Conservation (phyloP, 1,140 invertebrate genomes). For the Ceratina australensis region DNA sequence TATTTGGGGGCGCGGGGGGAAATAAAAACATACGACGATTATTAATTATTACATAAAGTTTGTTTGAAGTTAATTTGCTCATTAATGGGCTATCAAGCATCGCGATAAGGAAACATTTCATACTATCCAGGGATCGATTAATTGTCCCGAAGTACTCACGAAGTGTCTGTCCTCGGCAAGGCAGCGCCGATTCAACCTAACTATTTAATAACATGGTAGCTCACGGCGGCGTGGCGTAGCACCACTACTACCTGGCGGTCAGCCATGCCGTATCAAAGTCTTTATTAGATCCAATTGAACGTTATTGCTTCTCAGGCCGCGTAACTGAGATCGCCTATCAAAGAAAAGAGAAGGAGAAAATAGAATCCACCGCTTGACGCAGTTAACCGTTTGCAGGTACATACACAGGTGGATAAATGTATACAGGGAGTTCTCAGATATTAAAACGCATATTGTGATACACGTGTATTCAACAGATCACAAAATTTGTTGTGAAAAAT, state of each 20-base stretch:
- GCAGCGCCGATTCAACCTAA: conserved; percentile 58
- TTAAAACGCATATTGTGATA: no score
- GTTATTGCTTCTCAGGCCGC: conserved; percentile 53
- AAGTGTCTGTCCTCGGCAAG: conserved; percentile 23
- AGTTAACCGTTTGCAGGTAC: background rate
- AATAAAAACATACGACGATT: no score
- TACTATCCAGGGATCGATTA: conserved; percentile 10
- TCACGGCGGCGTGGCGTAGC: background rate
- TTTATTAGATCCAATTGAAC: conserved; percentile 67
- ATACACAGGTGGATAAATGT: background rate
- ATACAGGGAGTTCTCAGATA: background rate
- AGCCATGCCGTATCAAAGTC: conserved; percentile 63
- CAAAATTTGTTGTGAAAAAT: no score
- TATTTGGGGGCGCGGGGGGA: no score
- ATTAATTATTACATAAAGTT: background rate
- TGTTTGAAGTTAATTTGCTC: no score
- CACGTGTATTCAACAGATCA: no score
- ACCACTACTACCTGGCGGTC: conserved; percentile 62
- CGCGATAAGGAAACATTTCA: background rate
- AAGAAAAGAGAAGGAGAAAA: no score
- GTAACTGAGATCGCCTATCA: conserved; percentile 5
- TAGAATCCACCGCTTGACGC: background rate
- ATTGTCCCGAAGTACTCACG: background rate
- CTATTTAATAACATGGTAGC: conserved; percentile 68
- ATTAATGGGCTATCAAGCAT: background rate